Evolutionary conservation across 2,797 vertebrate genomes (phyloP).

Genomic region (Arrhamphus sclerolepis): DNA sequence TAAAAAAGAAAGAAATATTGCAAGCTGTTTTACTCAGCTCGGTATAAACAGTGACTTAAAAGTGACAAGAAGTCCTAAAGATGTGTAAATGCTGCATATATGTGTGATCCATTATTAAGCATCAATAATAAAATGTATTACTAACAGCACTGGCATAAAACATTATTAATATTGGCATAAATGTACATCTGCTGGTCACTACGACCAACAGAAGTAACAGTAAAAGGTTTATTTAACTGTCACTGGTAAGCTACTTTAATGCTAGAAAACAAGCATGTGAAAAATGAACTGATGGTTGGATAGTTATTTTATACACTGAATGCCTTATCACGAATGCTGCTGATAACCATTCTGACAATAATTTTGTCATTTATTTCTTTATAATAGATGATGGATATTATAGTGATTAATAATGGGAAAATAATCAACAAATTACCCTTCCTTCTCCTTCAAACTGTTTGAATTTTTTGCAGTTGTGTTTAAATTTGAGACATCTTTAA

Average conservation of each 20-base stretch:
- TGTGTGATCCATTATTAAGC: constrained; percentile 15
- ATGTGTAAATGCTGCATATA: constrained; percentile 8
- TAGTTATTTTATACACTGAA: too few species aligned
- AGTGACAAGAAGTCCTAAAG: constrained; percentile 15
- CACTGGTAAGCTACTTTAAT: too few species aligned
- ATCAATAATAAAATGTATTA: neutral
- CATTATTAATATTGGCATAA: neutral
- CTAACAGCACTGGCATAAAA: neutral
- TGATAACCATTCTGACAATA: too few species aligned
- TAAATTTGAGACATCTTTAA: neutral
- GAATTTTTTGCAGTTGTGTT: neutral
- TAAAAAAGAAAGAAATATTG: neutral
- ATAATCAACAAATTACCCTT: too few species aligned
- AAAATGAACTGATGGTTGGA: too few species aligned
- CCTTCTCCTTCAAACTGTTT: too few species aligned
- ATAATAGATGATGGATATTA: too few species aligned
- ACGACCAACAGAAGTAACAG: neutral
- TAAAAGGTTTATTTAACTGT: neutral
- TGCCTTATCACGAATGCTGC: too few species aligned
- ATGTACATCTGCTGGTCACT: neutral
- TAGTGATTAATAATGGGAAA: too few species aligned
- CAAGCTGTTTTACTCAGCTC: neutral
- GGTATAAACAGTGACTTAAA: constrained; percentile 1
- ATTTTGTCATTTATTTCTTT: too few species aligned
- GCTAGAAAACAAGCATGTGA: too few species aligned